Conservation (phyloP, 2,797 vertebrate genomes). For the Parambassis ranga region DNA sequence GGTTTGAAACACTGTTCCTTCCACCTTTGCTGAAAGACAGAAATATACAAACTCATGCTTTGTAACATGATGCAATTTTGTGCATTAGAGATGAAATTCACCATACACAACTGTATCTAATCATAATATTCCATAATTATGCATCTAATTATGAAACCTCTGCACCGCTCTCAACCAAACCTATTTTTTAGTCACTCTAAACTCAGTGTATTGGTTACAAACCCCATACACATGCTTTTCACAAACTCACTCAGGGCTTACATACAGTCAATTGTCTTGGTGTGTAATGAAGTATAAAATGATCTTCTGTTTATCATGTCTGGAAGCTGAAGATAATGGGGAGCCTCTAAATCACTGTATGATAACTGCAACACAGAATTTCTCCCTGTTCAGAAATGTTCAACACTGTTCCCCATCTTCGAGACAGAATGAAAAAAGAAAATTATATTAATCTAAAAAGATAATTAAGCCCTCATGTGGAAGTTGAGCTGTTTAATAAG, state of each 20-base stretch:
- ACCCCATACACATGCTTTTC: neutral
- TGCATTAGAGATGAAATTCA: neutral
- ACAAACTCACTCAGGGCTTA: constrained; percentile 12
- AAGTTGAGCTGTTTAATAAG: constrained; percentile 8
- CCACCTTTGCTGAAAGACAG: no score
- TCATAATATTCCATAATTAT: constrained; percentile 1
- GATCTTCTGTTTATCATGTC: constrained; percentile 29
- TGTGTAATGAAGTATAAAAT: constrained; percentile 27
- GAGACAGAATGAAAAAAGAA: neutral
- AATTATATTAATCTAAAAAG: constrained; percentile 27
- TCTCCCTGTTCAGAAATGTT: no score
- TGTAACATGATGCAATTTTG: constrained; percentile 42
- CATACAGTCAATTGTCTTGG: neutral
- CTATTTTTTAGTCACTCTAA: neutral
- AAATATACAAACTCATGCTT: no score
- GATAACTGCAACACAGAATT: neutral
- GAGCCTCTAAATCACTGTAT: neutral
- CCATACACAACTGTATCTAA: neutral
- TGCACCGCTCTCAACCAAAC: neutral
- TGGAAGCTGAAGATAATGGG: constrained; percentile 19
- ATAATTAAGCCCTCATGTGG: constrained; percentile 8
- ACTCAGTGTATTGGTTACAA: neutral
- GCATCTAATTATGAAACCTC: constrained; percentile 5
- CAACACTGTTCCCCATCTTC: no score
- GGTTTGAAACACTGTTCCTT: no score